These are phyloP conservation scores for Vespertilio murinus DNA, from an alignment of 2,797 vertebrate species.

Conservation along the genomic window DNA sequence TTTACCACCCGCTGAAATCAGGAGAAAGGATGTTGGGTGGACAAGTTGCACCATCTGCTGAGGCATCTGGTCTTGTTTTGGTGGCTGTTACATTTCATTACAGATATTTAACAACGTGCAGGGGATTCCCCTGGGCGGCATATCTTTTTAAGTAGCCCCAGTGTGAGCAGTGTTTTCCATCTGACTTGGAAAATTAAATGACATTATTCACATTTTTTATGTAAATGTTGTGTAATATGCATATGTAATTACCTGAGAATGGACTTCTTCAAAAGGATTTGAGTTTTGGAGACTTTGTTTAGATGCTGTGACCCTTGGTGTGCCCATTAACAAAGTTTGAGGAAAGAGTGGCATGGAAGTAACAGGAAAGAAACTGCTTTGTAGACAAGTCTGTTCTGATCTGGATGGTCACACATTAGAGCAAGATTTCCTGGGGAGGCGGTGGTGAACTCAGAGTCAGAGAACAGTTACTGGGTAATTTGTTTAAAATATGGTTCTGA, in stretches of 20 bases:
- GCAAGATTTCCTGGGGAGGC: conserved; percentile 6
- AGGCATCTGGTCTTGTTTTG: conserved; percentile 69
- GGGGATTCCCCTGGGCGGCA: conserved; percentile 41
- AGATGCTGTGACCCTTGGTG: conserved; percentile 63
- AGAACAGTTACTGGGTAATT: neutral
- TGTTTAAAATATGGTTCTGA: conserved; percentile 62
- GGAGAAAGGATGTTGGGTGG: conserved; percentile 37
- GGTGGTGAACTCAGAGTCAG: conserved; percentile 17
- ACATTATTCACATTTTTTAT: conserved; percentile 62
- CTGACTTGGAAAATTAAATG: conserved; percentile 66
- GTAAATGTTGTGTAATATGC: conserved; percentile 27
- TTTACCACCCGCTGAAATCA: conserved; percentile 32
- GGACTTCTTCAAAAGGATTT: conserved; percentile 73
- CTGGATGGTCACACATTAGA: neutral
- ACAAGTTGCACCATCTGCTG: conserved; percentile 56
- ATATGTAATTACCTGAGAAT: conserved; percentile 19
- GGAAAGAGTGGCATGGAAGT: conserved; percentile 25
- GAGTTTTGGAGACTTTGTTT: conserved; percentile 64
- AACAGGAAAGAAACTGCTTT: conserved; percentile 55
- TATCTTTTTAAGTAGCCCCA: conserved; percentile 47
- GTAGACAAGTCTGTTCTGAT: conserved; percentile 69
- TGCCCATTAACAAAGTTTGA: conserved; percentile 67
- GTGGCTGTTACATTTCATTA: conserved; percentile 68
- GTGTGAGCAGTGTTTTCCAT: conserved; percentile 57
- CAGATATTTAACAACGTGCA: conserved; percentile 58